Conservation (phyloP, 2,888 invertebrate genomes). For the Odontothrips loti region DNA sequence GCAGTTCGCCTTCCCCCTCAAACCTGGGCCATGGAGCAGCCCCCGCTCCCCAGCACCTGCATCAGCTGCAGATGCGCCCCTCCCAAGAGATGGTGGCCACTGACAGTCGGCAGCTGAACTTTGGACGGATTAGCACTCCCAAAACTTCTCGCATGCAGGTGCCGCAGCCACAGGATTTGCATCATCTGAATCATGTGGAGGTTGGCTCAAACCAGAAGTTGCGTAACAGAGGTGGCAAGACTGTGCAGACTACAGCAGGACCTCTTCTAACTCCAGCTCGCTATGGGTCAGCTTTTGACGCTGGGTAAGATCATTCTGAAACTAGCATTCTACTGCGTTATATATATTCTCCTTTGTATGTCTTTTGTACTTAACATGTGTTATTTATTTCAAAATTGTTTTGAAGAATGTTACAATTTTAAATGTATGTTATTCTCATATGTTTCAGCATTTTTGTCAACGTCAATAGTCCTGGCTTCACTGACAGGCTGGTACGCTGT, state of each 20-base stretch:
- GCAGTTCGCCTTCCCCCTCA: background rate
- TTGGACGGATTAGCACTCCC: background rate
- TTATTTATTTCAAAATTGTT: background rate
- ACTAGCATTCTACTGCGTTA: background rate
- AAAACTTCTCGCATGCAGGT: background rate
- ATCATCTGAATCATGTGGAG: background rate
- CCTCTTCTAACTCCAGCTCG: background rate
- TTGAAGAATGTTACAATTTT: too few relatives aligned
- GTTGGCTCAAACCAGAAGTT: background rate
- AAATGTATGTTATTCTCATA: too few relatives aligned
- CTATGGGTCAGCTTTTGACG: background rate
- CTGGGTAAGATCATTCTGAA: background rate
- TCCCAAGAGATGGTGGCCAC: background rate
- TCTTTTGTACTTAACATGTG: background rate
- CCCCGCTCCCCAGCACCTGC: background rate
- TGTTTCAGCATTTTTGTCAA: constrained; percentile 2
- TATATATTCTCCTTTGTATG: background rate
- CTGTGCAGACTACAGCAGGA: background rate
- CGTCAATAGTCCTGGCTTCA: background rate
- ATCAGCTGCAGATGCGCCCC: background rate
- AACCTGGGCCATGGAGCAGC: background rate
- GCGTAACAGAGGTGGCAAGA: background rate
- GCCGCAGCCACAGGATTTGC: background rate
- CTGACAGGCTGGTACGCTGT: background rate
- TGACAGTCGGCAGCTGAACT: constrained; percentile 1